Base-by-base conservation (phyloP, 2,888 invertebrate species). In the Glaucopsyche alexis region DNA sequence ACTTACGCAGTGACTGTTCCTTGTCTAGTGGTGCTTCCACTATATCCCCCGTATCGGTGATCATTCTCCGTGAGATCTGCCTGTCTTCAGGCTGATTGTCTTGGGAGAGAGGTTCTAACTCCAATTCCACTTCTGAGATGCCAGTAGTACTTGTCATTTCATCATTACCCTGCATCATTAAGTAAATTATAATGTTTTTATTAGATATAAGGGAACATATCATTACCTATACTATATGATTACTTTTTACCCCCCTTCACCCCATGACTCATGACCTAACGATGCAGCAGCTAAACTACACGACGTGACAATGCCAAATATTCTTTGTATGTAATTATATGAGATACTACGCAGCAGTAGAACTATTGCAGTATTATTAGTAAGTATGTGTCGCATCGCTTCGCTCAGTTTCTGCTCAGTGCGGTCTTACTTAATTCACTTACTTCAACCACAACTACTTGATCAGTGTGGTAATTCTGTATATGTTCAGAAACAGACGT, bases 391-490 rank as follows among this genome's bases (percentile, higher is more conserved):
- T 29, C 4, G 29, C 29, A 4, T 29, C 4, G 29, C 4, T 2
- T 29, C 29, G 29, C 29, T 29, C 29, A 2, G 1, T 4, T 29
- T 2, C 29, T 4, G 4, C 29, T 29, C 29, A 29, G 29, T 29
- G 29, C 29, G 29, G 29, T 29, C 29, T 47, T 47, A 4, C 8
- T 19, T 60, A 60, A 60, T 55, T 52, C 14, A 50, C 55, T 75
- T 86, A 94, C 95, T 92, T 95, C 95, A 74, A 96, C 88, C 69
- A 95, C 92, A 72, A 96, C 95, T 84, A 95, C 95, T 81, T 96
- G 95, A 71, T 95, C 94, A 81, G 93, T 94, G 80, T 96, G 96
- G 80, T 93, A 95, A 76, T 94, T 93, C 75, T 94, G 93, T 78
- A 96, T 94, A 80, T 96, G 96, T 1, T 95, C 95, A 75, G 95